Conservation (phyloP, 2,888 invertebrate genomes). For the Chalcosyrphus nemorum region DNA sequence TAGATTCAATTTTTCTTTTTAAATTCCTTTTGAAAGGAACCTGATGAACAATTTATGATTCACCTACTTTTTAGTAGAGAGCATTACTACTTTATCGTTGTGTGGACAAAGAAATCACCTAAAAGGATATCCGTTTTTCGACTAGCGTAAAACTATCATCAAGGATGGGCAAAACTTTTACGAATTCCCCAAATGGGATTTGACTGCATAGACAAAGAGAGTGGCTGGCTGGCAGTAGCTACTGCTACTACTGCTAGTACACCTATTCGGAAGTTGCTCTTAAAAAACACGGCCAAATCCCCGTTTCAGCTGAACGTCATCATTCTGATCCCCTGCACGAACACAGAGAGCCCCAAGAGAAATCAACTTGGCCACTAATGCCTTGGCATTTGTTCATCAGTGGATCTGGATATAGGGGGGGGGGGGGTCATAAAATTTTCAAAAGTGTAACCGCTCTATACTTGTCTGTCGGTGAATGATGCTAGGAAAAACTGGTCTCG, state of each 20-base stretch:
- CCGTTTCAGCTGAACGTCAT: slow-evolving; percentile 24
- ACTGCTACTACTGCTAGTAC: not conserved
- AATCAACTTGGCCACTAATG: slow-evolving; percentile 50
- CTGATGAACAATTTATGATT: slow-evolving; percentile 16
- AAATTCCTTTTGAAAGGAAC: not conserved
- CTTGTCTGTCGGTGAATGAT: not conserved
- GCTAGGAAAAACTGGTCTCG: not conserved
- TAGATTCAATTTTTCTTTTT: not conserved
- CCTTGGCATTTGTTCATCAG: slow-evolving; percentile 29
- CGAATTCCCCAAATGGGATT: slow-evolving; percentile 26
- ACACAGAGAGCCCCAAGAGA: slow-evolving; percentile 29
- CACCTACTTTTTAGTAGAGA: not conserved
- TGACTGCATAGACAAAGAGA: slow-evolving; percentile 8
- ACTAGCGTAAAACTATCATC: slow-evolving; percentile 14
- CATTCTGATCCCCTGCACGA: slow-evolving; percentile 8
- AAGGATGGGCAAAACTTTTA: slow-evolving; percentile 20
- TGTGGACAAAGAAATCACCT: not conserved
- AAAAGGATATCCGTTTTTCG: not conserved
- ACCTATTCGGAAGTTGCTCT: not conserved
- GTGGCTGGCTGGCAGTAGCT: too few species aligned
- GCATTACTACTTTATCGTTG: not conserved
- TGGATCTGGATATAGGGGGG: not conserved
- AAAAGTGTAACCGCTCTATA: slow-evolving; percentile 26
- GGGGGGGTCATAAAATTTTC: slow-evolving; percentile 36
- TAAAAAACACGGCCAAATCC: slow-evolving; percentile 20